phyloP scores from a whole-genome alignment of 2,113 vertebrate species.

The Xiphophorus couchianus region DNA sequence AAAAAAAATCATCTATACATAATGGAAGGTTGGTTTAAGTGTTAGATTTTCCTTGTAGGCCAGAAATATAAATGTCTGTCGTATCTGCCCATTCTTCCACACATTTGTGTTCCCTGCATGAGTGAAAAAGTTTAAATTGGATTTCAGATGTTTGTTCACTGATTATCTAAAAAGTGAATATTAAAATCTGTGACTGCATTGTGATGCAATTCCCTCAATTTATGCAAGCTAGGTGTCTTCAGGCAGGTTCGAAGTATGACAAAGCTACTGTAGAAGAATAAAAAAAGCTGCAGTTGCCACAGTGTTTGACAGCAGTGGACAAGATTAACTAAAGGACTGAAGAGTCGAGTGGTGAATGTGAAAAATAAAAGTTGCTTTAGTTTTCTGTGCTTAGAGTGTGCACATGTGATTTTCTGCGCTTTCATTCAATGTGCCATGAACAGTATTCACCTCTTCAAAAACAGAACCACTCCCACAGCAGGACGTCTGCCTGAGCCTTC shows the following conservation, averaged over 20 bases:
- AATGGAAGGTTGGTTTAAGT: background rate
- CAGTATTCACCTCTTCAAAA: constrained; percentile 25
- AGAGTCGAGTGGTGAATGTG: constrained; percentile 29
- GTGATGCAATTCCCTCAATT: background rate
- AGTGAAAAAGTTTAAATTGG: background rate
- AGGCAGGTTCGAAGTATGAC: constrained; percentile 39
- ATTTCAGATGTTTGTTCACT: background rate
- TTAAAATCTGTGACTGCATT: background rate
- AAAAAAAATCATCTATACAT: too few relatives aligned
- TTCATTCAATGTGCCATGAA: constrained; percentile 49
- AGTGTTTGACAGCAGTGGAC: constrained; percentile 42
- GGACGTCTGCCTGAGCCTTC: constrained; percentile 53
- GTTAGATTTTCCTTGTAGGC: background rate
- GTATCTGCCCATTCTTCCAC: too few relatives aligned
- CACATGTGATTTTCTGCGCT: constrained; percentile 25
- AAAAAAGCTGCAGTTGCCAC: constrained; percentile 38
- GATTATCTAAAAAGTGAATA: background rate
- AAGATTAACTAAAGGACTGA: constrained; percentile 22
- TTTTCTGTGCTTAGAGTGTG: constrained; percentile 18
- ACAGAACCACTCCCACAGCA: constrained; percentile 37
- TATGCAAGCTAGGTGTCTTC: constrained; percentile 30
- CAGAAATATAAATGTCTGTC: background rate
- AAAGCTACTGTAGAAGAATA: constrained; percentile 48
- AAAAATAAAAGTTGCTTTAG: constrained; percentile 63
- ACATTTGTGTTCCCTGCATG: too few relatives aligned